A percentile compares a stretch with the other conserved stretches of the same genome.
phyloP scores from a whole-genome alignment of 2,797 vertebrate species.

The Buceros bicornis region DNA sequence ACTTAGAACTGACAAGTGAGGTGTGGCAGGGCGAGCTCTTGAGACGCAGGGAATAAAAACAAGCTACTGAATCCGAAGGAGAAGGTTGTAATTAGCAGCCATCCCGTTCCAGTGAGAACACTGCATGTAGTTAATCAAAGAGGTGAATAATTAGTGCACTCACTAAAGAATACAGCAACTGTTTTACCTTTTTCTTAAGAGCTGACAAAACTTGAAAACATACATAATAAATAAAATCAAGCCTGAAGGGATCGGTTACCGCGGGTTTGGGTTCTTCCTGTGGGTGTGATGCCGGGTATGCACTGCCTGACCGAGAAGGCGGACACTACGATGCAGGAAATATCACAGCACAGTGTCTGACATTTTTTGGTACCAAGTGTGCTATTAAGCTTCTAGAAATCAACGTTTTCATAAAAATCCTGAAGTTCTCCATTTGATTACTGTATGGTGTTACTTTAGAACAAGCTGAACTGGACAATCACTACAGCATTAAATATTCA shows the following conservation, averaged over 20 bases:
- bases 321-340: constrained; percentile 56
- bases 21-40: constrained; percentile 44
- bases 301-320: constrained; percentile 65
- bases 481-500: constrained; percentile 69
- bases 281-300: constrained; percentile 55
- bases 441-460: constrained; percentile 38
- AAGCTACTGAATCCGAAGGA: constrained; percentile 19
- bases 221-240: constrained; percentile 76
- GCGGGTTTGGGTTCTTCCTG: not conserved
- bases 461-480: constrained; percentile 69
- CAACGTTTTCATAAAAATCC: constrained; percentile 37
- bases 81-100: constrained; percentile 22
- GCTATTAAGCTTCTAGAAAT: constrained; percentile 48
- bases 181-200: constrained; percentile 74
- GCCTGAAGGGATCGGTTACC: constrained; percentile 68
- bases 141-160: constrained; percentile 65
- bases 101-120: constrained; percentile 59
- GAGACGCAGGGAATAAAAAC: constrained; percentile 17
- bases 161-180: constrained; percentile 72
- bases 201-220: constrained; percentile 74
- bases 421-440: constrained; percentile 66
- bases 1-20: constrained; percentile 51
- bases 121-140: constrained; percentile 37
- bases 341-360: constrained; percentile 80
- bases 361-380: constrained; percentile 82